A percentile compares a stretch with the other conserved stretches of the same genome.
Conservation (phyloP, 2,888 invertebrate species). For the Therioaphis trifolii region DNA sequence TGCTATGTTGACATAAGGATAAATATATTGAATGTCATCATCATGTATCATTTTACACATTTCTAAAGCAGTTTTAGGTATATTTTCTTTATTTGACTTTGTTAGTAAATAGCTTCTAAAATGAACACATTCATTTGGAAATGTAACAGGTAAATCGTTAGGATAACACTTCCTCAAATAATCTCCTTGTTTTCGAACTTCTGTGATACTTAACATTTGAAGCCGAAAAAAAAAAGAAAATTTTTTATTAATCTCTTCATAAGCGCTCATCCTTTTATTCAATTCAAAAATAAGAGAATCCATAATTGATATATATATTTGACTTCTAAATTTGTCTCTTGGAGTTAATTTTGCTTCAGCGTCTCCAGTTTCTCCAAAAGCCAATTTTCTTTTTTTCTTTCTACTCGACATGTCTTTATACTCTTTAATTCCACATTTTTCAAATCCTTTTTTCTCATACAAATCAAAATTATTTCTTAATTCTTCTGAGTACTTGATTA, state of each 20-base stretch:
- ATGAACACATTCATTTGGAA: conserved; percentile 27
- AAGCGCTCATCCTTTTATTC: conserved; percentile 31
- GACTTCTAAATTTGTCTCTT: conserved; percentile 35
- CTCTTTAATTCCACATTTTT: conserved; percentile 31
- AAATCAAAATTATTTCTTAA: conserved; percentile 34
- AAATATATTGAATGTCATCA: conserved; percentile 6
- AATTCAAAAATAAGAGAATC: conserved; percentile 28
- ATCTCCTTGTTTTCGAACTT: neutral
- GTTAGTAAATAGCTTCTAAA: conserved; percentile 32
- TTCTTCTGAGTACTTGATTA: conserved; percentile 21
- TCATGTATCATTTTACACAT: conserved; percentile 39
- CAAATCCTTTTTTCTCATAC: conserved; percentile 26
- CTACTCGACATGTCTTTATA: neutral
- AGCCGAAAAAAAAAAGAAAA: conserved; percentile 8
- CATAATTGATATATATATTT: conserved; percentile 25
- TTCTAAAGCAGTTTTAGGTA: conserved; percentile 27
- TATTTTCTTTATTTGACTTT: conserved; percentile 31
- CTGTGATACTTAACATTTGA: conserved; percentile 3
- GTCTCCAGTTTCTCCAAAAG: conserved; percentile 6
- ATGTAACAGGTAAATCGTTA: conserved; percentile 24
- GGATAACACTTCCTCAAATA: conserved; percentile 30
- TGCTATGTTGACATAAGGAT: conserved; percentile 25
- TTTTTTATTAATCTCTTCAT: conserved; percentile 1
- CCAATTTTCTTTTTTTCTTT: conserved; percentile 8
- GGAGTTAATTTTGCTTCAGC: conserved; percentile 18